Percentiles rank a stretch among this genome's conserved stretches.
Evolutionary conservation across 1,140 invertebrate species (phyloP).

Genomic region (Macrobrachium rosenbergii): DNA sequence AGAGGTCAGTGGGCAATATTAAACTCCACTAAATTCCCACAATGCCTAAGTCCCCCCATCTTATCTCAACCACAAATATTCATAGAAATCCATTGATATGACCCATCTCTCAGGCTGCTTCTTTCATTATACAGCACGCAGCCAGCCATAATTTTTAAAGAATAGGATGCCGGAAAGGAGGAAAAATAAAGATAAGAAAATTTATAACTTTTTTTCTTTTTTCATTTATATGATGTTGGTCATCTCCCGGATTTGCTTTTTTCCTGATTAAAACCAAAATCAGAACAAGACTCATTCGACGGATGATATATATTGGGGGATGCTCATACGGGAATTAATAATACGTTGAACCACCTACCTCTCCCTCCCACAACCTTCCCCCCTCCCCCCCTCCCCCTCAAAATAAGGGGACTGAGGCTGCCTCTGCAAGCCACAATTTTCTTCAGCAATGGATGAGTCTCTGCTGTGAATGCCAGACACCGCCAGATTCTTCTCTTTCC

Average conservation of each 20-base stretch:
- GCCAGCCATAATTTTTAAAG: too few species aligned
- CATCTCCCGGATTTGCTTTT: too few species aligned
- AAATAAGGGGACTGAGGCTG: constrained; percentile 1
- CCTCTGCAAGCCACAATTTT: constrained; percentile 9
- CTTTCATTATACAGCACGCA: too few species aligned
- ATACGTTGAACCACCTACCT: constrained; percentile 9
- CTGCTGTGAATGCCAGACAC: not conserved
- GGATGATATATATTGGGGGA: constrained; percentile 35
- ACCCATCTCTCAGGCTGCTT: too few species aligned
- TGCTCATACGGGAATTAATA: constrained; percentile 52
- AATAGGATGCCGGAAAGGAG: not conserved
- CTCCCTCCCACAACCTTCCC: not conserved
- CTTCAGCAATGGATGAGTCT: constrained; percentile 29
- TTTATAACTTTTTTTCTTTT: constrained; percentile 3
- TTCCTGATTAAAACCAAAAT: not conserved
- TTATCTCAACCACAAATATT: too few species aligned
- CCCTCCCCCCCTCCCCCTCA: constrained; percentile 21
- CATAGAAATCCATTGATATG: too few species aligned
- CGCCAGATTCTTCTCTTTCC: too few species aligned
- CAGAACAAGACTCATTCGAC: not conserved
- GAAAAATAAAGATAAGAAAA: not conserved
- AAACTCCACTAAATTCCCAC: too few species aligned
- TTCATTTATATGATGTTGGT: not conserved
- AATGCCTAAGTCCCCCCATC: too few species aligned
- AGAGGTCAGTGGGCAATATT: too few species aligned